Evolutionary conservation across 2,113 vertebrate genomes (phyloP).

Genomic region (Sinosuthora webbiana): DNA sequence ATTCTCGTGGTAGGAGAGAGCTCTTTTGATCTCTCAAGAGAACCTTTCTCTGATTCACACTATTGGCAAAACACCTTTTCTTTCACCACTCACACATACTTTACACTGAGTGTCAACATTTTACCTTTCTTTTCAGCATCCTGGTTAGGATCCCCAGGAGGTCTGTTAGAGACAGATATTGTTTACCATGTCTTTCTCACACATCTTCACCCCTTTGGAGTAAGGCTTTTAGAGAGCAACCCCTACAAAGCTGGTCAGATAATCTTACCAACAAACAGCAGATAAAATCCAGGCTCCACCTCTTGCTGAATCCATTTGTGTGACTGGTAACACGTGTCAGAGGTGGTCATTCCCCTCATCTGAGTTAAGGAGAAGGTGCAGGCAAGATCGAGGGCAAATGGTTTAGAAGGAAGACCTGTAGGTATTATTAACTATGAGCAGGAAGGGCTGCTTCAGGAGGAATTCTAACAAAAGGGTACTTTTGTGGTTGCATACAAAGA

Average conservation of each 20-base stretch:
- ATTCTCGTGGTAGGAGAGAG: not conserved
- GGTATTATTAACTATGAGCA: not conserved
- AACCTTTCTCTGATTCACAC: not conserved
- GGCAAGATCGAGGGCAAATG: not conserved
- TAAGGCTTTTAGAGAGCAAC: not conserved
- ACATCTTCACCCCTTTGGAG: not conserved
- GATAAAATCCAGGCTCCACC: not conserved
- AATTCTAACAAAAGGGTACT: fast-evolving
- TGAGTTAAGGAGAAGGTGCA: not conserved
- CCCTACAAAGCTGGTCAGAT: not conserved
- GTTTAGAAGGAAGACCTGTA: not conserved
- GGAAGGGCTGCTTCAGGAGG: not conserved
- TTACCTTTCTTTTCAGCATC: not conserved
- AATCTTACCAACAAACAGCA: not conserved
- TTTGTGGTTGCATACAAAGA: not conserved
- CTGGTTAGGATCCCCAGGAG: not conserved
- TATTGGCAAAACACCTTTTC: not conserved
- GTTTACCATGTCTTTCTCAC: not conserved
- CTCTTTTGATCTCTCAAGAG: not conserved
- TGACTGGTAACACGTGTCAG: not conserved
- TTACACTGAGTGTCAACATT: not conserved
- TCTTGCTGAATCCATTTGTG: not conserved
- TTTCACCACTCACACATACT: not conserved
- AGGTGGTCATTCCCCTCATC: fast-evolving
- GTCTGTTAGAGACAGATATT: not conserved